phyloP scores from a whole-genome alignment of 2,888 invertebrate genomes.

The Ashinkailepas kermadecensis region DNA sequence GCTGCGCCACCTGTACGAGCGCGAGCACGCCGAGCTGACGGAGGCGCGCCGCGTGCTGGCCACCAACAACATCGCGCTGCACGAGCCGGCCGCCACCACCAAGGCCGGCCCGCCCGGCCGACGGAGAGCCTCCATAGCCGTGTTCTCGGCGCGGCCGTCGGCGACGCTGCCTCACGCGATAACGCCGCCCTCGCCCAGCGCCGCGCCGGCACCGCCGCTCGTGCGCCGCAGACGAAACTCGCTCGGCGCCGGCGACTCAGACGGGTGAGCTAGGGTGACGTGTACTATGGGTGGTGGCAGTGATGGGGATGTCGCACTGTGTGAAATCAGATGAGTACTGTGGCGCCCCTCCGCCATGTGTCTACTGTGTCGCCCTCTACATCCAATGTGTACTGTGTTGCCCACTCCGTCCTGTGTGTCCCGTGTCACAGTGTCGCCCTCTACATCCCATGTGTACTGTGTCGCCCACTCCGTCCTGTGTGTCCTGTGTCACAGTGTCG shows the following conservation, averaged over 20 bases:
- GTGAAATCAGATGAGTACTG: no score
- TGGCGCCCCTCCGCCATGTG: no score
- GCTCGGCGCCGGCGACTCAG: constrained; percentile 1
- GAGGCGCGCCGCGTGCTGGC: constrained; percentile 41
- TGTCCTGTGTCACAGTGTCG: no score
- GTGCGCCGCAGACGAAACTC: not conserved
- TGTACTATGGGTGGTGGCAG: not conserved
- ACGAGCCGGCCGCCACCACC: not conserved
- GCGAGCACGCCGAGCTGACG: constrained; percentile 50
- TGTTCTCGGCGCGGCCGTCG: not conserved
- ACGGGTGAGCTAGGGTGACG: not conserved
- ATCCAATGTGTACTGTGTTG: no score
- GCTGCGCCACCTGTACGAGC: constrained; percentile 50
- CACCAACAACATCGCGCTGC: constrained; percentile 7
- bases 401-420: no score
- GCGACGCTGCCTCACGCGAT: not conserved
- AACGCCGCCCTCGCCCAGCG: not conserved
- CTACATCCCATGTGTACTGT: no score
- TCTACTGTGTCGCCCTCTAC: no score
- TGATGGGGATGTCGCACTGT: not conserved
- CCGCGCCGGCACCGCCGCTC: not conserved
- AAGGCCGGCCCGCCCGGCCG: not conserved
- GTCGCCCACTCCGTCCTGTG: no score
- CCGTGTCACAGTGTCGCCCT: no score
- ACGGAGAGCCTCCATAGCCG: constrained; percentile 8